Conservation (phyloP, 2,113 vertebrate genomes). For the Zosterops japonicus region DNA sequence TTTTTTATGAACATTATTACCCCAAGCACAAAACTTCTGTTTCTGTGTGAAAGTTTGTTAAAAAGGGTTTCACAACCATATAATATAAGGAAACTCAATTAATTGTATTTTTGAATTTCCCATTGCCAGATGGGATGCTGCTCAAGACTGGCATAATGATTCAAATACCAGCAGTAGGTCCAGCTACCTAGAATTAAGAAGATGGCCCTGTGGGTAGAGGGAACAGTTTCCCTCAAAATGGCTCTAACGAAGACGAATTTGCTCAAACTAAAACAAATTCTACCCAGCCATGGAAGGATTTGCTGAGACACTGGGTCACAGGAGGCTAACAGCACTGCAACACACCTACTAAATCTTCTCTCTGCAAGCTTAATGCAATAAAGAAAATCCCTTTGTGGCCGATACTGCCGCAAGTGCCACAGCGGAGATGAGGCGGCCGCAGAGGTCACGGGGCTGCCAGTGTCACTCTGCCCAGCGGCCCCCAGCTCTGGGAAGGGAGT, state of each 20-base stretch:
- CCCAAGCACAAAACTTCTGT: background rate
- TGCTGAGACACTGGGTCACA: constrained; percentile 7
- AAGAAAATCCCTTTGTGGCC: constrained; percentile 35
- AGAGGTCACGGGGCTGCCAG: rapidly evolving
- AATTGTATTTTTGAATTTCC: background rate
- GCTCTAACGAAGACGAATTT: background rate
- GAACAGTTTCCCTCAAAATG: background rate
- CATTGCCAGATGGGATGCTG: background rate
- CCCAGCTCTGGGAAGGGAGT: background rate
- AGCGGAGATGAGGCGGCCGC: background rate
- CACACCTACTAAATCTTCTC: constrained; percentile 57
- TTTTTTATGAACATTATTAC: background rate
- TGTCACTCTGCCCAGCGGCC: background rate
- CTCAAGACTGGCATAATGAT: background rate
- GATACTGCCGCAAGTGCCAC: background rate
- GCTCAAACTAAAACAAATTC: constrained; percentile 3
- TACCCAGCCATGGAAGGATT: background rate
- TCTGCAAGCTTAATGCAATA: constrained; percentile 43
- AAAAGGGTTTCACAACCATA: background rate
- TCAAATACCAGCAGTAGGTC: background rate
- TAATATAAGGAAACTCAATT: background rate
- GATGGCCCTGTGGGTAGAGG: background rate
- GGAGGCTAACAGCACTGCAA: background rate
- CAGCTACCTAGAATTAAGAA: background rate
- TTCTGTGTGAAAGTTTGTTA: background rate